phyloP scores from a whole-genome alignment of 1,140 invertebrate genomes.

The Oreohelix idahoensis region DNA sequence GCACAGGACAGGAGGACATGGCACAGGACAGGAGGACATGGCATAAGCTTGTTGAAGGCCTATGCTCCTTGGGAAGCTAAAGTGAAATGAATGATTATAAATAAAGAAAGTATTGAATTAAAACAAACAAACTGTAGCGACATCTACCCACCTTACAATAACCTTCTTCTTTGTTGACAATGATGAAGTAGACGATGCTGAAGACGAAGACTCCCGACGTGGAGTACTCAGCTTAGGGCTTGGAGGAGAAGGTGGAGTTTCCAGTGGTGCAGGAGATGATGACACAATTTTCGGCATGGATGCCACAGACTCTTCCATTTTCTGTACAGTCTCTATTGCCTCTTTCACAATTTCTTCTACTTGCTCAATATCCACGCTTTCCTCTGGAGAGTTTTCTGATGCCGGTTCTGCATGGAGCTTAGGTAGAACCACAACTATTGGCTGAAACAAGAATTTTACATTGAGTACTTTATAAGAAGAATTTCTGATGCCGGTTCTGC shows the following conservation, averaged over 20 bases:
- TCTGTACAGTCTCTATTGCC: slow-evolving; percentile 53
- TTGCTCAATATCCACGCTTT: slow-evolving; percentile 45
- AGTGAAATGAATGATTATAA: too few species aligned
- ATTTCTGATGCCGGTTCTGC: too few species aligned
- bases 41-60: too few species aligned
- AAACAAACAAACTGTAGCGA: too few species aligned
- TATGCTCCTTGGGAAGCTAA: too few species aligned
- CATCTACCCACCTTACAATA: slow-evolving; percentile 38
- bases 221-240: neutral
- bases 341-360: slow-evolving; percentile 60
- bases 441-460: too few species aligned
- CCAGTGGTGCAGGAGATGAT: slow-evolving; percentile 12
- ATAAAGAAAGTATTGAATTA: too few species aligned
- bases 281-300: slow-evolving; percentile 16
- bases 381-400: slow-evolving; percentile 29
- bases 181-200: slow-evolving; percentile 23
- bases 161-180: slow-evolving; percentile 20
- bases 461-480: too few species aligned
- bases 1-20: too few species aligned
- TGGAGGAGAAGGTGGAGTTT: neutral
- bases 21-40: too few species aligned
- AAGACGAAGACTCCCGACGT: neutral
- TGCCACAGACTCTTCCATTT: slow-evolving; percentile 44
- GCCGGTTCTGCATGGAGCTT: neutral
- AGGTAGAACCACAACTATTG: too few species aligned